Evolutionary conservation across 2,113 vertebrate species (phyloP).

Genomic region (Upupa epops): DNA sequence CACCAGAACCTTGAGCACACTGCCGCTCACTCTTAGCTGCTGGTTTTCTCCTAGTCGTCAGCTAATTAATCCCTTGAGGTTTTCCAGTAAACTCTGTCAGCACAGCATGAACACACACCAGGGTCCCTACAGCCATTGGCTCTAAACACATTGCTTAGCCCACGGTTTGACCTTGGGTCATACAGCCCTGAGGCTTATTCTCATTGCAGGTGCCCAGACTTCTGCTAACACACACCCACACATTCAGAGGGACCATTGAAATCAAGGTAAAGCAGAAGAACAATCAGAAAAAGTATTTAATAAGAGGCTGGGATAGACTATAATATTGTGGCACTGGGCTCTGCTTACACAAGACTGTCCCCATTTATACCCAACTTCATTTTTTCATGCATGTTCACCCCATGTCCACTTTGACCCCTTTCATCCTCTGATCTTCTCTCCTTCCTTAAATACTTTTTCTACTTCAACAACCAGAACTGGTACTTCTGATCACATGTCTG

Average conservation of each 20-base stretch:
- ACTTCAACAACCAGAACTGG: neutral
- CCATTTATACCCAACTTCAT: neutral
- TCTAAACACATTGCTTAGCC: neutral
- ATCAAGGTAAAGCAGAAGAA: neutral
- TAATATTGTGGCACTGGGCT: neutral
- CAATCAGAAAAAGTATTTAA: neutral
- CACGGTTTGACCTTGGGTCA: neutral
- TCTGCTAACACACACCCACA: neutral
- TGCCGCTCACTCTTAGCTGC: neutral
- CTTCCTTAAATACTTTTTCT: neutral
- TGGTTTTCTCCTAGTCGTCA: neutral
- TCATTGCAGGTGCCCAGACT: neutral
- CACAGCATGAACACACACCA: accelerated
- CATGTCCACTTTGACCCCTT: too few species aligned
- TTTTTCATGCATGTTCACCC: neutral
- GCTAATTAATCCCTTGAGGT: neutral
- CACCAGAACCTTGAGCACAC: accelerated
- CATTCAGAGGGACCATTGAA: neutral
- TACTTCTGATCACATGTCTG: neutral
- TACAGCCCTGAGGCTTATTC: accelerated
- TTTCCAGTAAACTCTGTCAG: neutral
- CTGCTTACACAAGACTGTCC: neutral
- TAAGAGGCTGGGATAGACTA: neutral
- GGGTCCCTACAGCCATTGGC: neutral
- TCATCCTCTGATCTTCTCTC: neutral